A percentile compares a stretch with the other conserved stretches of the same genome.
Conservation (phyloP, 2,888 invertebrate genomes). For the Incurvaria masculella region DNA sequence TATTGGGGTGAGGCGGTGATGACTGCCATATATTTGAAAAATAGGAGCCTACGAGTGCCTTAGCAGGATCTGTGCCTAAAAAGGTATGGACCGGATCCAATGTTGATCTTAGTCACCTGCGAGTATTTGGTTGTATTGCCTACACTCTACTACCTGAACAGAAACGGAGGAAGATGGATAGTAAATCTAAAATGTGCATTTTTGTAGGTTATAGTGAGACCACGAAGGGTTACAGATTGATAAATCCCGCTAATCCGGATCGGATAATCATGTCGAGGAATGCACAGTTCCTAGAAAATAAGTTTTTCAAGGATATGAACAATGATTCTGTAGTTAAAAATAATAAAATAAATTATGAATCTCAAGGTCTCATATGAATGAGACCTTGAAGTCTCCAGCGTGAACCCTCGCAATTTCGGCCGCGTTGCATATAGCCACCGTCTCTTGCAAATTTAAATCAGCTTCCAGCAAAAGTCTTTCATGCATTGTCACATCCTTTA, state of each 20-base stretch:
- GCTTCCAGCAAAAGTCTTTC: no score
- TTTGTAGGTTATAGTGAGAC: constrained; percentile 10
- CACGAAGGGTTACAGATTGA: constrained; percentile 9
- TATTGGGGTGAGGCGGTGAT: constrained; percentile 16
- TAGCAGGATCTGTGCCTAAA: constrained; percentile 11
- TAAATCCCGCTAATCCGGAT: constrained; percentile 9
- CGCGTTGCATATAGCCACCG: no score
- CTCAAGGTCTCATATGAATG: no score
- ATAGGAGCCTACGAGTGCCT: constrained; percentile 13
- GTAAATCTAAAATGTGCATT: constrained; percentile 10
- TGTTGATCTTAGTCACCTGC: constrained; percentile 10
- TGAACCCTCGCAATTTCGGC: no score
- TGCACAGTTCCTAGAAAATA: constrained; percentile 11
- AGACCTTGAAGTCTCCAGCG: no score
- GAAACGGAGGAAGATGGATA: constrained; percentile 12
- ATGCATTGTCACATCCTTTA: no score
- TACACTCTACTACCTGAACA: constrained; percentile 12
- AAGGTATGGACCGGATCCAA: constrained; percentile 12
- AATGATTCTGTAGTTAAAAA: neutral
- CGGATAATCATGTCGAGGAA: constrained; percentile 11
- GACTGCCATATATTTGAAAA: constrained; percentile 13
- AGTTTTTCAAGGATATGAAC: constrained; percentile 5
- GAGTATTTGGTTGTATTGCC: constrained; percentile 14
- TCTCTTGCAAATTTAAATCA: no score
- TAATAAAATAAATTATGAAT: no score